phyloP scores from a whole-genome alignment of 2,888 invertebrate species.

The Ophioninae sp. region DNA sequence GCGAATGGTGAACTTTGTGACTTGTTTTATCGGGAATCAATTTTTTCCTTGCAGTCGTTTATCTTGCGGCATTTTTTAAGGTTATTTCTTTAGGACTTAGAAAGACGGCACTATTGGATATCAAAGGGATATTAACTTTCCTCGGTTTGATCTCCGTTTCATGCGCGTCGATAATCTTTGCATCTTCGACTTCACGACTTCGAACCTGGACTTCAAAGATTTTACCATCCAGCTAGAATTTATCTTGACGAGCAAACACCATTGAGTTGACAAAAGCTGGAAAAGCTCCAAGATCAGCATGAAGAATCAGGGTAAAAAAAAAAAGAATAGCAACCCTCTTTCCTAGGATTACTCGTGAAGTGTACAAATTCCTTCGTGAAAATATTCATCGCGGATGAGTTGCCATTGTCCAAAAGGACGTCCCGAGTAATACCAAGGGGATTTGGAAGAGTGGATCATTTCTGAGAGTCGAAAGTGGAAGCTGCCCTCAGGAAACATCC shows the following conservation, averaged over 20 bases:
- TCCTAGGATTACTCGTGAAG: not conserved
- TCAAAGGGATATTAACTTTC: not conserved
- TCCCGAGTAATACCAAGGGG: not conserved
- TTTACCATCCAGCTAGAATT: not conserved
- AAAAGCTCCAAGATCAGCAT: not conserved
- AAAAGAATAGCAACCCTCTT: not conserved
- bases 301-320: not conserved
- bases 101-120: not conserved
- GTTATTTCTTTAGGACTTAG: not conserved
- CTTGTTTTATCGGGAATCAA: conserved; percentile 2
- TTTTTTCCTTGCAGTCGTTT: not conserved
- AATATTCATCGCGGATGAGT: not conserved
- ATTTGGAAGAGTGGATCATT: not conserved
- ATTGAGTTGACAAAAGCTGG: not conserved
- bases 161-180: not conserved
- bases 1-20: not conserved
- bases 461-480: not conserved
- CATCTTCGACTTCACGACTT: not conserved
- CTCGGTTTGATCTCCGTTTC: not conserved
- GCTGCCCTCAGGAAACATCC: not conserved
- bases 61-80: not conserved
- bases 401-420: not conserved
- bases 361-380: not conserved
- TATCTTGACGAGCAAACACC: not conserved
- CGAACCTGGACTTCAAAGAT: not conserved